Conservation (phyloP, 1,140 invertebrate species). For the Sinella curviseta region DNA sequence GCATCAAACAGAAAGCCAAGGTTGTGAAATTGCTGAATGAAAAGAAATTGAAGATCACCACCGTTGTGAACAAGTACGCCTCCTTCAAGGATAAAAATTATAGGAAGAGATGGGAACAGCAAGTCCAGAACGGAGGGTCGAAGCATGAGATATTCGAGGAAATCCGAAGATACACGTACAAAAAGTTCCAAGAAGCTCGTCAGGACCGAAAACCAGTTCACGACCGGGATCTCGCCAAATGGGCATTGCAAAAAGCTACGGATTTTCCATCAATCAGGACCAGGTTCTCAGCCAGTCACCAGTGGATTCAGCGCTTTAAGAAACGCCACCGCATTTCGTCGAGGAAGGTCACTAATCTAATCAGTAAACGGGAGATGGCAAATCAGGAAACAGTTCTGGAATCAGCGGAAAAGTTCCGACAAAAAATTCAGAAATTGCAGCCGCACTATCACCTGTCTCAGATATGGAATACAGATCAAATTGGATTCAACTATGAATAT, state of each 20-base stretch:
- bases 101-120: slow-evolving; percentile 10
- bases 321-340: background rate
- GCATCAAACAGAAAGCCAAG: background rate
- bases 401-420: background rate
- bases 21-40: background rate
- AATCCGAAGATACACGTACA: background rate
- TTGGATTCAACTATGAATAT: slow-evolving; percentile 15
- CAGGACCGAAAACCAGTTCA: background rate
- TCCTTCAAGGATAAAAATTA: background rate
- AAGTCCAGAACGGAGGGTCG: slow-evolving; percentile 26
- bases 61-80: background rate
- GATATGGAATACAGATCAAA: slow-evolving; percentile 28
- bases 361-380: background rate
- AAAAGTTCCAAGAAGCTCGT: slow-evolving; percentile 18
- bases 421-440: background rate
- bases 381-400: background rate
- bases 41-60: background rate
- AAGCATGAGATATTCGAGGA: slow-evolving; percentile 19
- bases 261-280: background rate
- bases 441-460: background rate
- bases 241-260: background rate
- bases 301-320: slow-evolving; percentile 17
- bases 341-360: slow-evolving; percentile 7
- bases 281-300: too few relatives aligned
- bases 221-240: background rate